Conservation (phyloP, 2,888 invertebrate genomes). For the Alsophila aescularia region DNA sequence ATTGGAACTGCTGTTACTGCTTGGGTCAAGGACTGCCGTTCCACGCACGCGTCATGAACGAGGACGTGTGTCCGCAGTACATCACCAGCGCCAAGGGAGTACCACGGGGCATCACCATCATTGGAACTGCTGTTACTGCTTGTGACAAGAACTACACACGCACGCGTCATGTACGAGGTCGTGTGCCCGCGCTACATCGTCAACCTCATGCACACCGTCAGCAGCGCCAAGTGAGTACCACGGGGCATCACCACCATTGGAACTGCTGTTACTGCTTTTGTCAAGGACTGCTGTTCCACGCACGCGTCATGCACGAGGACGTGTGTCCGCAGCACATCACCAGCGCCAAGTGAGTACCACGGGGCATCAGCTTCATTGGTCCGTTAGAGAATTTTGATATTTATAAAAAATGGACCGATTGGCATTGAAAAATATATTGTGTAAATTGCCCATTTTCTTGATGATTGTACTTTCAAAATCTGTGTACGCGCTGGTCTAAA, state of each 20-base stretch:
- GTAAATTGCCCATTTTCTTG: no score
- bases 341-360: slow-evolving; percentile 71
- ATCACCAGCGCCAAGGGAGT: slow-evolving; percentile 80
- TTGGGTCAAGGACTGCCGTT: slow-evolving; percentile 79
- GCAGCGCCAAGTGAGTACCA: slow-evolving; percentile 74
- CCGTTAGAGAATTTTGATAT: no score
- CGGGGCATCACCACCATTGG: no score
- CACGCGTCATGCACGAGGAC: slow-evolving; percentile 79
- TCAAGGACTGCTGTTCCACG: slow-evolving; percentile 81
- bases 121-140: no score
- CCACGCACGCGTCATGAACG: slow-evolving; percentile 81
- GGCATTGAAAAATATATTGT: no score
- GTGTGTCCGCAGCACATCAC: slow-evolving; percentile 83
- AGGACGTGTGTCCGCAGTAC: slow-evolving; percentile 81
- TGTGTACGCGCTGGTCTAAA: no score
- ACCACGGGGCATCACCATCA: neutral
- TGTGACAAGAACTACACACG: slow-evolving; percentile 81
- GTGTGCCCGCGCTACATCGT: slow-evolving; percentile 82
- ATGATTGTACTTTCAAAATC: no score
- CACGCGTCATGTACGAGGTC: slow-evolving; percentile 79
- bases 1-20: no score
- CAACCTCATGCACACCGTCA: slow-evolving; percentile 80
- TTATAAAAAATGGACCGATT: no score
- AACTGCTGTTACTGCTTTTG: slow-evolving; percentile 82
- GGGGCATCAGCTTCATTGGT: no score